Percentiles rank a stretch among this genome's conserved stretches.
phyloP scores from a whole-genome alignment of 1,140 invertebrate genomes.

The Drosophila pruinosa region DNA sequence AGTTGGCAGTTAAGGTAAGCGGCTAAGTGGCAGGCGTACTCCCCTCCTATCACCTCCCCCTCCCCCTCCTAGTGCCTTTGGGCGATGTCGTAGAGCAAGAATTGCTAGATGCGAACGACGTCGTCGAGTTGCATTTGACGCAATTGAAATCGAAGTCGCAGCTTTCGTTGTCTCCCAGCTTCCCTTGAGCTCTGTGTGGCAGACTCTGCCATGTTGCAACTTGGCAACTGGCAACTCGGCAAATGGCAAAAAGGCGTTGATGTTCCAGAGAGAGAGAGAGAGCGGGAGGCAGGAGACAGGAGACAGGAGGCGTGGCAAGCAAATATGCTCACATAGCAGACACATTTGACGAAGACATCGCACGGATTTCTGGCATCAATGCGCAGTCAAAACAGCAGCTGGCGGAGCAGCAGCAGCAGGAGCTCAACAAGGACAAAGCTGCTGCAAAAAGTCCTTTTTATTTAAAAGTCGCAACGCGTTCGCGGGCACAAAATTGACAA shows the following conservation, averaged over 20 bases:
- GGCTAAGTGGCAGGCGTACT: constrained; percentile 8
- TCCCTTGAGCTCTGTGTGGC: neutral
- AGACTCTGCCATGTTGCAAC: constrained; percentile 4
- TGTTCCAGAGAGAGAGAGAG: neutral
- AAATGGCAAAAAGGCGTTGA: constrained; percentile 27
- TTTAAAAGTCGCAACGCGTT: constrained; percentile 65
- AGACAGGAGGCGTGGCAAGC: constrained; percentile 41
- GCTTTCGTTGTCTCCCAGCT: constrained; percentile 27
- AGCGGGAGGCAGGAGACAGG: too few relatives aligned
- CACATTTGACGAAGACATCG: constrained; percentile 57
- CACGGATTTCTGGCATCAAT: constrained; percentile 69
- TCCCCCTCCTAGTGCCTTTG: neutral
- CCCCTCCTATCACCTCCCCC: neutral
- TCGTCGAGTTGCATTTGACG: constrained; percentile 67
- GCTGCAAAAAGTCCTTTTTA: constrained; percentile 35
- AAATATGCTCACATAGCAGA: constrained; percentile 50
- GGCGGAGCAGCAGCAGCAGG: neutral
- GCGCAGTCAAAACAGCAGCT: constrained; percentile 37
- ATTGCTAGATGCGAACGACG: neutral
- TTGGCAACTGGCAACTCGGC: constrained; percentile 21
- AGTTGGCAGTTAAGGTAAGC: constrained; percentile 1
- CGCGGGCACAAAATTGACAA: constrained; percentile 63
- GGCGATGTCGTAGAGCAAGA: neutral
- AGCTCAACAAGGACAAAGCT: neutral
- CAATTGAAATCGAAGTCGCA: constrained; percentile 76